phyloP scores from a whole-genome alignment of 2,113 vertebrate species.

The Nerophis ophidion region DNA sequence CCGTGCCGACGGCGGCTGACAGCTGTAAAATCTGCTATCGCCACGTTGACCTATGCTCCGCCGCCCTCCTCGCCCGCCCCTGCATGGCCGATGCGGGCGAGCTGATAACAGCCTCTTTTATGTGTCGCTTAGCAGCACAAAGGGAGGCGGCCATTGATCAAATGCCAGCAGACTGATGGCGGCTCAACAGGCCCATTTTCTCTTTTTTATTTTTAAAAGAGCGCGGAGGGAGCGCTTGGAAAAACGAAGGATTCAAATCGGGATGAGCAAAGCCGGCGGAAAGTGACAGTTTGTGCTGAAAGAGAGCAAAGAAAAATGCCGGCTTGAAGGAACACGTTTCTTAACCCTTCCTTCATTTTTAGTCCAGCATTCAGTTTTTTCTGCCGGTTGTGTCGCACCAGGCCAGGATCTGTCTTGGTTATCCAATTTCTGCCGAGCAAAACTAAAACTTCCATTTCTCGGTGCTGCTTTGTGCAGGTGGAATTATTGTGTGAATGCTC shows the following conservation, averaged over 20 bases:
- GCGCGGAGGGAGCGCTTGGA: constrained; percentile 39
- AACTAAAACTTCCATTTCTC: no score
- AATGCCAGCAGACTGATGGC: constrained; percentile 72
- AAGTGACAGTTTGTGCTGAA: constrained; percentile 35
- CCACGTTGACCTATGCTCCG: constrained; percentile 60
- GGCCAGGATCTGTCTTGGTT: no score
- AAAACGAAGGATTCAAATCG: constrained; percentile 31
- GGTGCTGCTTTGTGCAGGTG: no score
- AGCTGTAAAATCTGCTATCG: constrained; percentile 70
- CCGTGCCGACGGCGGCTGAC: constrained; percentile 55
- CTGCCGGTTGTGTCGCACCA: no score
- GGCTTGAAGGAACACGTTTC: constrained; percentile 7
- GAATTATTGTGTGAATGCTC: no score
- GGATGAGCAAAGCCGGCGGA: constrained; percentile 27
- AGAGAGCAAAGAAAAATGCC: not conserved
- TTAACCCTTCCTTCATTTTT: no score
- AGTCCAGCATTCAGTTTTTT: no score
- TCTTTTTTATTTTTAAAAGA: constrained; percentile 34
- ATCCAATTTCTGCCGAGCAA: no score
- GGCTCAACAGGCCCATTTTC: constrained; percentile 62
- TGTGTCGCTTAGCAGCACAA: constrained; percentile 75
- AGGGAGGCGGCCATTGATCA: constrained; percentile 74
- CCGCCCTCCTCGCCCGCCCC: constrained; percentile 29
- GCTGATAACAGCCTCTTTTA: constrained; percentile 75
- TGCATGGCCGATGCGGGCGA: constrained; percentile 55